Base-by-base conservation (phyloP, 23 tunicate genomes). In the Diplosoma virens region DNA sequence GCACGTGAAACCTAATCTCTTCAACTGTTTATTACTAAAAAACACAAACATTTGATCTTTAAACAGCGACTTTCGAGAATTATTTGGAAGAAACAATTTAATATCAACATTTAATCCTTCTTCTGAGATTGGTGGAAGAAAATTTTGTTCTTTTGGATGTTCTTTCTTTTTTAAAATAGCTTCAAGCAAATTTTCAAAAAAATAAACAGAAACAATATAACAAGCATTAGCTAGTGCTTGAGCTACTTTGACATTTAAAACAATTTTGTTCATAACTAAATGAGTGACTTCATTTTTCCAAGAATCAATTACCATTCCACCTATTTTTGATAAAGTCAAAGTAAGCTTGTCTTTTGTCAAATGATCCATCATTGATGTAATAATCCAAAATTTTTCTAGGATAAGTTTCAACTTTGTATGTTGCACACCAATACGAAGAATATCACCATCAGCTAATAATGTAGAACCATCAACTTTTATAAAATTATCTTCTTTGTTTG, bases 361-460 rank as follows among this genome's bases (percentile, higher is more conserved):
- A 25, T 37, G 28, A 31, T 66, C 71, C 25, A 86, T 37, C 48
- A 41, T 71, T 1, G 93, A 79, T 4, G 66, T 31, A 21, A 76
- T 58, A 4, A 86, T 71, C 27, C 61, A 26, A 14, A 80, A 37
- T 1, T 71, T 66, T 59, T 63, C 30, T 6, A 33, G 21, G 1
- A 54, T 23, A 29, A 84, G 52, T 45, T 48, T 37, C 37, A 60
- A 86, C 52, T 80, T 28, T 9, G 86, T 80, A 17, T 74, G 66
- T 36, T 80, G 86, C 14, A 54, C 81, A 14, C 93, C 93, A 74
- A 86, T 81, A 53, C 79, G 58, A 45, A 86, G 54, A n/a, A 35
- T 25, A 35, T 80, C 85, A 4, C 75, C 75, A 4, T 32, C 23
- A 18, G 47, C 30, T 17, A 80, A 47, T 27, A 7, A 23, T 16